These are phyloP conservation scores for Heteronetta atricapilla DNA, from an alignment of 2,113 vertebrate genomes.

Conservation along the genomic window DNA sequence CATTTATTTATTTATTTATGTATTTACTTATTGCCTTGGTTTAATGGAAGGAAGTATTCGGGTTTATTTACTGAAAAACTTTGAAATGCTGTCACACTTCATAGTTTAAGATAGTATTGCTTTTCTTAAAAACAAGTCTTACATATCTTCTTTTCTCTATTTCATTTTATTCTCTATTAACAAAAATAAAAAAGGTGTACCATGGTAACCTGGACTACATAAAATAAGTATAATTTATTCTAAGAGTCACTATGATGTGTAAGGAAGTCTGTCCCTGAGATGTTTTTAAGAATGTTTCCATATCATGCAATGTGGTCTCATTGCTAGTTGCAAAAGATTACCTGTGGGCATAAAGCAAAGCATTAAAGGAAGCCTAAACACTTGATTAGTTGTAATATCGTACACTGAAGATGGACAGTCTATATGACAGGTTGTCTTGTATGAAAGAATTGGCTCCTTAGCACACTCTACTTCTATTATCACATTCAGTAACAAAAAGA, in stretches of 20 bases:
- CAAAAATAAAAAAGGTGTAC: conserved; percentile 54
- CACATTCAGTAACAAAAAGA: not conserved
- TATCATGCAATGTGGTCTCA: not conserved
- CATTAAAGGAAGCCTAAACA: not conserved
- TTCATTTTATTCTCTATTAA: conserved; percentile 42
- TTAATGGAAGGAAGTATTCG: not conserved
- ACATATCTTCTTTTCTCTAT: not conserved
- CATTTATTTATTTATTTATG: too few species aligned
- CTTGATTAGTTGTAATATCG: not conserved
- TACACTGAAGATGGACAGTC: not conserved
- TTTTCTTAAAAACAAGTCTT: conserved; percentile 22
- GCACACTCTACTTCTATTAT: not conserved
- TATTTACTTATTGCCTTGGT: not conserved
- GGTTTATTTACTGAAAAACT: not conserved
- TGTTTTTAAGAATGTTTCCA: conserved; percentile 35
- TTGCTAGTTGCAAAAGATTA: conserved; percentile 15
- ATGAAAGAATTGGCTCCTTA: conserved; percentile 28
- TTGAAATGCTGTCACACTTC: not conserved
- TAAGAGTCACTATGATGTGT: conserved; percentile 8
- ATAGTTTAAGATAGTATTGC: not conserved
- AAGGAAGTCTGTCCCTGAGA: not conserved
- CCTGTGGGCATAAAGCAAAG: conserved; percentile 36
- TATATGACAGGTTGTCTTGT: conserved; percentile 6
- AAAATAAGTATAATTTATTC: conserved; percentile 61
- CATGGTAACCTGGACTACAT: conserved; percentile 49